These are phyloP conservation scores for Psephotus haematonotus DNA, from an alignment of 2,113 vertebrate genomes.

Conservation along the genomic window DNA sequence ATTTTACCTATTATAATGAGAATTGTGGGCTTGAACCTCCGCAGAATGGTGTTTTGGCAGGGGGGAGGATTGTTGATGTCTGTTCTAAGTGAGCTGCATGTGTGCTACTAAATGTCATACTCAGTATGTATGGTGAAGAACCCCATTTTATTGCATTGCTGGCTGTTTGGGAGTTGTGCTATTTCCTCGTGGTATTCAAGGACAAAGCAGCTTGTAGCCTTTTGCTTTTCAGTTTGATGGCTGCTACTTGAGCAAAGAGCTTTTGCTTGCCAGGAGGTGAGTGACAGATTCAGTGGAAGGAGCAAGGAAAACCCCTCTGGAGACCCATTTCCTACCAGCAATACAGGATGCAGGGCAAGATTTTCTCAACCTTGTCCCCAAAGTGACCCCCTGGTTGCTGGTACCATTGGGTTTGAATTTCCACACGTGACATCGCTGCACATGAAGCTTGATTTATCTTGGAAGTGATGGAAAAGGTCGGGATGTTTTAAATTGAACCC, in stretches of 20 bases:
- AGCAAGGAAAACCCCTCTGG: background rate
- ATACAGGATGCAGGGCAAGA: background rate
- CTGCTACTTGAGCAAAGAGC: background rate
- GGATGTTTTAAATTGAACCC: constrained; percentile 34
- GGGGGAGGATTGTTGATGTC: background rate
- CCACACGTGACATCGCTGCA: background rate
- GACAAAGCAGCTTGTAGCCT: background rate
- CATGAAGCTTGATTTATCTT: background rate
- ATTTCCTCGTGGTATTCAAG: background rate
- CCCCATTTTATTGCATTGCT: background rate
- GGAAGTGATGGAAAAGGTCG: constrained; percentile 13
- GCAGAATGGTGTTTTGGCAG: background rate
- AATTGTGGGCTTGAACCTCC: background rate
- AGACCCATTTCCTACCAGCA: fast-evolving
- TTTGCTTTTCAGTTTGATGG: background rate
- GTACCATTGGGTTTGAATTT: background rate
- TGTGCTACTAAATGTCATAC: fast-evolving
- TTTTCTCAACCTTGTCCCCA: background rate
- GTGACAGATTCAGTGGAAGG: fast-evolving
- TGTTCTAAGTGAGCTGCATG: background rate
- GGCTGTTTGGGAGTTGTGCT: background rate
- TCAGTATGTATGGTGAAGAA: fast-evolving
- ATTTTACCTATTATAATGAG: background rate
- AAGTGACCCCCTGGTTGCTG: background rate
- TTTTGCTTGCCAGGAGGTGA: background rate